A percentile compares a stretch with the other conserved stretches of the same genome.
Evolutionary conservation across 2,888 invertebrate species (phyloP).

Genomic region (Ferrisia virgata): DNA sequence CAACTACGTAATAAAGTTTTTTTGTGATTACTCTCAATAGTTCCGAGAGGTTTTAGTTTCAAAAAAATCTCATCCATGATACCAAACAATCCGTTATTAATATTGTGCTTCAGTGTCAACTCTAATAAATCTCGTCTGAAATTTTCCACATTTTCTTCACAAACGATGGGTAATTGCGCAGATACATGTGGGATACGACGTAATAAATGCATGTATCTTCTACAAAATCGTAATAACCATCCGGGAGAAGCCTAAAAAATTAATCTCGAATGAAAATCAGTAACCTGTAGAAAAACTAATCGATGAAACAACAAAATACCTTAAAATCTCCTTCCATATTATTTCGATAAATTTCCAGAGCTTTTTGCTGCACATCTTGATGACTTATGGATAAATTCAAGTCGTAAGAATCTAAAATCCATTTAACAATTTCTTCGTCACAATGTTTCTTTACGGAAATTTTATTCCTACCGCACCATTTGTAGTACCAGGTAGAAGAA

Average conservation of each 20-base stretch:
- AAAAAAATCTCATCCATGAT: conserved; percentile 28
- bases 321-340: not conserved
- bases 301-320: not conserved
- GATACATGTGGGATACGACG: not conserved
- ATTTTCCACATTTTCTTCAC: not conserved
- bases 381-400: not conserved
- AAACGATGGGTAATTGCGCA: not conserved
- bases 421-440: conserved; percentile 31
- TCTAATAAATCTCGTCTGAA: not conserved
- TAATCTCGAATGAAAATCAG: not conserved
- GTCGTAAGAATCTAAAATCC: conserved; percentile 28
- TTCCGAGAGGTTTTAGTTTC: conserved; percentile 7
- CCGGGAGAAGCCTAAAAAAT: conserved; percentile 24
- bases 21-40: not conserved
- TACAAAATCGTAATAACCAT: conserved; percentile 27
- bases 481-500: conserved; percentile 29
- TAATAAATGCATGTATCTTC: conserved; percentile 27
- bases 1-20: not conserved
- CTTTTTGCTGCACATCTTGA: conserved; percentile 19
- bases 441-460: not conserved
- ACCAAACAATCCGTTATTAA: not conserved
- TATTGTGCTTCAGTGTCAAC: not conserved
- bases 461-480: conserved; percentile 14
- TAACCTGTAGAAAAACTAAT: not conserved
- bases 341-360: conserved; percentile 20